These are phyloP conservation scores for Arrhopalites spinosus DNA, from an alignment of 2,888 invertebrate genomes.

Conservation along the genomic window DNA sequence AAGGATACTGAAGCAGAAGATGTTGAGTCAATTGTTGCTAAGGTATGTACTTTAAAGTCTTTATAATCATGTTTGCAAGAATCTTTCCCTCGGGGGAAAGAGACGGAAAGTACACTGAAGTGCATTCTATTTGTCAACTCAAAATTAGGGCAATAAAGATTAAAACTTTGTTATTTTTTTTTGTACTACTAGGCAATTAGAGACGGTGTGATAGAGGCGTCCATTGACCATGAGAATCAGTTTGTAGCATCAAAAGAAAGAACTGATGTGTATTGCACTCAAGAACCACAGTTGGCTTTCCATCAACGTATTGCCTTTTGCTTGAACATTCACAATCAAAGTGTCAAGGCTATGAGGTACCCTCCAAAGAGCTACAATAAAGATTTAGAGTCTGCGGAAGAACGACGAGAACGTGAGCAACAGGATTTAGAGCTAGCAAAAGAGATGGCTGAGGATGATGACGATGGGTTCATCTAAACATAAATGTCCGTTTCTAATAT, in stretches of 20 bases:
- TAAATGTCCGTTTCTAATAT: not conserved
- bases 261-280: constrained; percentile 93
- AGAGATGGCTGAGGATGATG: constrained; percentile 99
- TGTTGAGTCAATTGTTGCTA: constrained; percentile 98
- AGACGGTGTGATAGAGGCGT: constrained; percentile 98
- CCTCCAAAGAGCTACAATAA: constrained; percentile 99
- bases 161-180: constrained; percentile 5
- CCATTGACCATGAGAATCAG: constrained; percentile 90
- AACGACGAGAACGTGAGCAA: constrained; percentile 92
- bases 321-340: constrained; percentile 96
- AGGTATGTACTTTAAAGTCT: constrained; percentile 61
- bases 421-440: constrained; percentile 99
- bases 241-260: constrained; percentile 98
- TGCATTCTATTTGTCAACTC: not conserved
- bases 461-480: constrained; percentile 66
- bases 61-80: not conserved
- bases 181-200: constrained; percentile 72
- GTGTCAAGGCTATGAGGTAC: constrained; percentile 99
- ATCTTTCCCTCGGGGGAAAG: not conserved
- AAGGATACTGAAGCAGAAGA: constrained; percentile 96
- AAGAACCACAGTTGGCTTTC: constrained; percentile 94
- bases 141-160: not conserved
- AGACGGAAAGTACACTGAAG: not conserved
- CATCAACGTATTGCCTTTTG: constrained; percentile 97
- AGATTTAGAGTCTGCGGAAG: constrained; percentile 95